phyloP scores from a whole-genome alignment of 2,113 vertebrate genomes.

The Phocoena sinus region DNA sequence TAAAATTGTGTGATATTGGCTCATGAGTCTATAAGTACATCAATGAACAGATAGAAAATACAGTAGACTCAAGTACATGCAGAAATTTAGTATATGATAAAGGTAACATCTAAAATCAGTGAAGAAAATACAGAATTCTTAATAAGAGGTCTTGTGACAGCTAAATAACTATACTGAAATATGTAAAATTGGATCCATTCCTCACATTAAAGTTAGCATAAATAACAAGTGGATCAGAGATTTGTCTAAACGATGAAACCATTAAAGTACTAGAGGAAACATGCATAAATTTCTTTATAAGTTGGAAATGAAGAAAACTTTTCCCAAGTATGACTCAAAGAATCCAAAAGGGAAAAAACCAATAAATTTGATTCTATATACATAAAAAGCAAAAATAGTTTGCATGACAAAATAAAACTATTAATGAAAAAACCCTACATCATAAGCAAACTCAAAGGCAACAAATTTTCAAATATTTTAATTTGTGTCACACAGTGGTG shows the following conservation, averaged over 20 bases:
- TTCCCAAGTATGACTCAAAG: not conserved
- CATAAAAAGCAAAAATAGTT: not conserved
- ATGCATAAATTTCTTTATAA: not conserved
- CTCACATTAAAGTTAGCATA: not conserved
- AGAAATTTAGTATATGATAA: not conserved
- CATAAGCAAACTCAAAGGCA: not conserved
- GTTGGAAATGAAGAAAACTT: not conserved
- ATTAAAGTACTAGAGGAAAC: not conserved
- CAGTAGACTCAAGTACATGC: not conserved
- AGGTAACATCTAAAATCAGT: not conserved
- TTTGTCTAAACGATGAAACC: not conserved
- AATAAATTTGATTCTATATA: not conserved
- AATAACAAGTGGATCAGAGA: not conserved
- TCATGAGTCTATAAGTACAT: not conserved
- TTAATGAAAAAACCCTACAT: not conserved
- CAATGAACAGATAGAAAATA: not conserved
- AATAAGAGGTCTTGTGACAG: not conserved
- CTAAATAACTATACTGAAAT: not conserved
- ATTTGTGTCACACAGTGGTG: not conserved
- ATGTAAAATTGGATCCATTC: not conserved
- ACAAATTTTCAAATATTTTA: slow-evolving; percentile 8
- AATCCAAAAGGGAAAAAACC: not conserved
- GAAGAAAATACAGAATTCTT: not conserved
- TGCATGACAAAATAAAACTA: not conserved
- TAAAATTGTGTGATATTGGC: not conserved